Evolutionary conservation across 2,797 vertebrate species (phyloP), one percentile per base, ranked within the genome.

Genomic region (Spheniscus humboldti): DNA sequence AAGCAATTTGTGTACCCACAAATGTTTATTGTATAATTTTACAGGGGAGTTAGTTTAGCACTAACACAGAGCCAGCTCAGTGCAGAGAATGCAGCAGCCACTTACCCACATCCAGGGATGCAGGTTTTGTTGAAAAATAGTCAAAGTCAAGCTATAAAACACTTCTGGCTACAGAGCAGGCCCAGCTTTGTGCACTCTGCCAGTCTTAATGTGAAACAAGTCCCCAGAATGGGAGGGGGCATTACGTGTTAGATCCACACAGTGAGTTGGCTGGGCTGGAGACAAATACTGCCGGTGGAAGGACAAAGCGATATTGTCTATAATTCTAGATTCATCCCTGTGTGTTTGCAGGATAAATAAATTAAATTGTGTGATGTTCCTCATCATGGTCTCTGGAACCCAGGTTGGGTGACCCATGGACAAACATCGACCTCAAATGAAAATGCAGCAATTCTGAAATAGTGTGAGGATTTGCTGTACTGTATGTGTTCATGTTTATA

Each of bases 81-180:
- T 1, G 11, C 0, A 1, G 35, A 28, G 56, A 50, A 5, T 0
- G 25, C 56, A n/a, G 3, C 57, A 37, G n/a, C 59, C 31, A 0
- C 72, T 62, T 9, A 15, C 25, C 35, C 41, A 4, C 33, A 5
- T 2, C 27, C 45, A 43, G 15, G 6, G 27, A 31, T 1, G 13
- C 37, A 15, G 41, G 9, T 30, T 73, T 33, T 37, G 62, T 19
- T 52, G 59, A 56, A 47, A 59, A 92, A 41, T 3, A 9, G 52
- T 27, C 1, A 0, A 52, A 88, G 27, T 39, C 23, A 17, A 25
- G 41, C 37, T 39, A 10, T 24, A 23, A 66, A n/a, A 4, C 10
- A 2, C 41, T n/a, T 19, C 35, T 37, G 47, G 37, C 28, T 14
- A 5, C 1, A 3, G 47, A 74, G 30, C 15, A 10, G 39, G 75